Evolutionary conservation across 1,140 invertebrate genomes (phyloP), one percentile per base, ranked within the genome.

Genomic region (Venturia canescens): DNA sequence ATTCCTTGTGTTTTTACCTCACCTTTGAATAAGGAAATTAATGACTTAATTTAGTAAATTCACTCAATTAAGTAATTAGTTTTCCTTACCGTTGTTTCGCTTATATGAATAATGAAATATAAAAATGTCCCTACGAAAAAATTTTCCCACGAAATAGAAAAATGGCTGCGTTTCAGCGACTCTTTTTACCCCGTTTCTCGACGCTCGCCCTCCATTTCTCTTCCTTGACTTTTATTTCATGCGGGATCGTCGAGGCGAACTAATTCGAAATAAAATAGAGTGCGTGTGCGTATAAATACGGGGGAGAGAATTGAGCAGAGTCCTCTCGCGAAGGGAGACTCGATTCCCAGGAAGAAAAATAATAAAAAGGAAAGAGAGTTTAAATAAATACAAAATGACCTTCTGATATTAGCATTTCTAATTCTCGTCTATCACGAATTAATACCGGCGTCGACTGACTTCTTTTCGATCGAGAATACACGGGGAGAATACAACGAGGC

Each of bases 341-440:
- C 63, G 63, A 29, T 34, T 31, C 29, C 5, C 29, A 69, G 67
- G 67, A 29, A 69, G 13, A 23, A 26, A 63, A 63, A 63, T 23
- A 63, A 27, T 16, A 63, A 63, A 23, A 26, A 63, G 15, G 23
- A 63, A 63, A 57, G 5, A n/a, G 21, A 57, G n/a, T n/a, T 57
- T n/a, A 63, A 63, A 26, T 26, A 74, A 50, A 50, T 80, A 87
- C 86, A 87, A 87, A 86, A 86, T 84, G 83, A 87, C 86, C 86
- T 81, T 71, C 82, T 83, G 60, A 57, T 63, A 87, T 87, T 86
- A 87, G 83, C 86, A 87, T 87, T 87, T 87, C 85, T 87, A 87
- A 87, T 87, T 83, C 71, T 74, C 81, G 82, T 26, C 86, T 86
- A 87, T 85, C 79, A 76, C 60, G 85, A 87, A 87, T 87, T 86